Evolutionary conservation across 2,888 invertebrate genomes (phyloP), one percentile per base, ranked within the genome.

Genomic region (Rotaria sp.): DNA sequence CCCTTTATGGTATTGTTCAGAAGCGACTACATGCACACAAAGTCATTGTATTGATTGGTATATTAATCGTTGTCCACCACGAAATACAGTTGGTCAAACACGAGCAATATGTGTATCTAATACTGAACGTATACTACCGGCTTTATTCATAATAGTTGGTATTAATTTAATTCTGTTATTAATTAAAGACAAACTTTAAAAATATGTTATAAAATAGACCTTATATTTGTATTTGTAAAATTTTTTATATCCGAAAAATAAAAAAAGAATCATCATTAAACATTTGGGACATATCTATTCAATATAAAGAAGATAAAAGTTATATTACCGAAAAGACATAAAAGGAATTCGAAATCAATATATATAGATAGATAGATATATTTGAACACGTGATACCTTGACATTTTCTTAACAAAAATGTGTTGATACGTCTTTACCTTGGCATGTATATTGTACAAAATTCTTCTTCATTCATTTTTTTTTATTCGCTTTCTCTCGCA

Each of bases 311-410:
- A 52, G 5, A 52, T 52, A 21, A 2, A 52, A 21, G 5, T 52
- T 21, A 52, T 24, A 24, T 24, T 52, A 24, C 24, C 55, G 55
- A 26, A 55, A 10, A 55, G 55, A 55, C 55, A 55, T 55, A 26
- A 26, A 10, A 55, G 26, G 26, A 55, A 55, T 26, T 26, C 55
- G 2, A 55, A 55, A 55, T 55, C 55, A 55, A 55, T 55, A 55
- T 15, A 55, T 26, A 26, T 52, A 57, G 4, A 48, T 5, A 52
- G 0, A 11, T 52, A 52, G 0, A 59, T 30, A 67, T 67, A 67
- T 67, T 67, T 67, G 67, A 35, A 67, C 67, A 67, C 67, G 67
- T 67, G 67, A 67, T 21, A 21, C 67, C 67, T 35, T 67, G 67
- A 67, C 67, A 67, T 67, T 21, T 35, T 21, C 21, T 21, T 35